Percentiles rank a stretch among this genome's conserved stretches.
Evolutionary conservation across 2,888 invertebrate genomes (phyloP).

Genomic region (Troilus luridus): DNA sequence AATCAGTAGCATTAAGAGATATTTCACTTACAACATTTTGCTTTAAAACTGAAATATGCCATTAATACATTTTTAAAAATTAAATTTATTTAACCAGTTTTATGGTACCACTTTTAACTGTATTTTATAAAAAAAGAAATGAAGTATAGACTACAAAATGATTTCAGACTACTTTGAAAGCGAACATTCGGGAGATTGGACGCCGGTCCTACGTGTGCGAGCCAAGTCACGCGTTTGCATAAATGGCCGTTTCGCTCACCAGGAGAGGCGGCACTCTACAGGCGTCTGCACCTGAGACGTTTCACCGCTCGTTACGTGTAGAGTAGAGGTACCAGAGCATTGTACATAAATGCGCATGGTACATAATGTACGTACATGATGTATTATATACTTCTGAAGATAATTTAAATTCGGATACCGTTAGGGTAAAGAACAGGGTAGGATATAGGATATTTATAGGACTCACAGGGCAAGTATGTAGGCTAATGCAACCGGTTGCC

Average conservation of each 20-base stretch:
- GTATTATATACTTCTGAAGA: background rate
- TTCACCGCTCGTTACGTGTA: background rate
- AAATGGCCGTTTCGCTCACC: background rate
- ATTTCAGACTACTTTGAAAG: background rate
- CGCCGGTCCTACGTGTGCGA: background rate
- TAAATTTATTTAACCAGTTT: too few relatives aligned
- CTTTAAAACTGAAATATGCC: too few relatives aligned
- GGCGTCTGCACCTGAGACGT: background rate
- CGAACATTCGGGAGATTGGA: background rate
- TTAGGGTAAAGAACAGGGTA: background rate
- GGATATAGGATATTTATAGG: background rate
- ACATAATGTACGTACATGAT: background rate
- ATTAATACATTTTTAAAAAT: too few relatives aligned
- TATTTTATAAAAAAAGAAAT: too few relatives aligned
- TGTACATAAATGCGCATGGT: background rate
- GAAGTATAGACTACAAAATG: background rate
- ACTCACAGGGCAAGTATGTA: background rate
- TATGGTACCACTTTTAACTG: too few relatives aligned
- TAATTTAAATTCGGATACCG: background rate
- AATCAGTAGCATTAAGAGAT: too few relatives aligned
- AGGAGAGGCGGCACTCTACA: background rate
- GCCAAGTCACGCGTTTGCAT: conserved; percentile 23
- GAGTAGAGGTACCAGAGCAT: background rate
- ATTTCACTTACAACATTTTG: too few relatives aligned
- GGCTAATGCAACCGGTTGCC: background rate